Conservation (phyloP, 1,140 invertebrate genomes). For the Maconellicoccus hirsutus region DNA sequence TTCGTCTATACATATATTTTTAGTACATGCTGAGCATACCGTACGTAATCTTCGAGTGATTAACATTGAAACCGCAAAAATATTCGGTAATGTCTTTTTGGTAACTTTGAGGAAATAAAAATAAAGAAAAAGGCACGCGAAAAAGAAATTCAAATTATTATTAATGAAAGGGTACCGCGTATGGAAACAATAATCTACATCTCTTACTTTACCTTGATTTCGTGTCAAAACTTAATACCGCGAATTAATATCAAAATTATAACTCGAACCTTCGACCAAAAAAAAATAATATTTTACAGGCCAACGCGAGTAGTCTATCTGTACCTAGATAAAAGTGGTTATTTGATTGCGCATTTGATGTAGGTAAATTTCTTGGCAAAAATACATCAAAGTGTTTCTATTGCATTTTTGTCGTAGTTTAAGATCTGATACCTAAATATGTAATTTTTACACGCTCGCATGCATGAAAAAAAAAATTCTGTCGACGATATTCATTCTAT, state of each 20-base stretch:
- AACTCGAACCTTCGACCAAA: no score
- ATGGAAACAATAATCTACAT: not conserved
- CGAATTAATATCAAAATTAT: not conserved
- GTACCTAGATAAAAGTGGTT: no score
- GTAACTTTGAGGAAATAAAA: not conserved
- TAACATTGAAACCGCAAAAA: not conserved
- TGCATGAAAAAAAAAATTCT: not conserved
- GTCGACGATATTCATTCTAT: not conserved
- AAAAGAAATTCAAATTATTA: slow-evolving; percentile 6
- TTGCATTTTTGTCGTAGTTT: not conserved
- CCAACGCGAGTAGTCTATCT: no score
- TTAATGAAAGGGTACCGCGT: not conserved
- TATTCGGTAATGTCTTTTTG: not conserved
- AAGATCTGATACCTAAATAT: not conserved
- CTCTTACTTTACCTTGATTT: not conserved
- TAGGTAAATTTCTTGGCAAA: no score
- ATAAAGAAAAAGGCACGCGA: not conserved
- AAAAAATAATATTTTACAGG: no score
- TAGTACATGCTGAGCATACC: no score
- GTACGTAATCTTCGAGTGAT: not conserved
- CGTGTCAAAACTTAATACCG: not conserved
- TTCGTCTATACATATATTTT: no score
- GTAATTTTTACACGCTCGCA: not conserved
- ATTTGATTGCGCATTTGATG: no score
- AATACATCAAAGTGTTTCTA: no score